phyloP scores from a whole-genome alignment of 2,888 invertebrate species.

The Litoditis marina region DNA sequence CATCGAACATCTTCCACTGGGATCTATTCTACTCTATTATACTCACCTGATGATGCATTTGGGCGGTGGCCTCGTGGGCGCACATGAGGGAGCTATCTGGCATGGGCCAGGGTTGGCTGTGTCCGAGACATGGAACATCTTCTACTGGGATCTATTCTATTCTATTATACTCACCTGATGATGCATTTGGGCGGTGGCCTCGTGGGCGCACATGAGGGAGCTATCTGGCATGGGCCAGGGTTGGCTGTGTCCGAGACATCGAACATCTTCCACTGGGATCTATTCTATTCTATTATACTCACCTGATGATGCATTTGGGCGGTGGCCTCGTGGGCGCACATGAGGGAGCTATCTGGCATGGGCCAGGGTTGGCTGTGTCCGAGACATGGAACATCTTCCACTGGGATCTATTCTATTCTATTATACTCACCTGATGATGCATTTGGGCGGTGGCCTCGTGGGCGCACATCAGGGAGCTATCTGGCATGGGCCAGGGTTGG shows the following conservation, averaged over 20 bases:
- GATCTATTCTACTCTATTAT: no score
- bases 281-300: no score
- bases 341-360: slow-evolving; percentile 66
- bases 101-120: slow-evolving; percentile 68
- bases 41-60: slow-evolving; percentile 52
- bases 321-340: slow-evolving; percentile 67
- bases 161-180: no score
- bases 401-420: no score
- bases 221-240: slow-evolving; percentile 68
- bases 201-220: slow-evolving; percentile 67
- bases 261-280: no score
- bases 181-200: slow-evolving; percentile 63
- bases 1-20: no score
- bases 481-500: slow-evolving; percentile 69
- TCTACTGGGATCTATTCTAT: no score
- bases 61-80: slow-evolving; percentile 65
- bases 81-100: slow-evolving; percentile 67
- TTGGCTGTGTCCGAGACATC: slow-evolving; percentile 66
- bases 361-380: slow-evolving; percentile 68
- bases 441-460: slow-evolving; percentile 64
- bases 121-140: slow-evolving; percentile 65
- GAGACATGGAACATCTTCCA: no score
- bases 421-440: slow-evolving; percentile 45
- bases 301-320: slow-evolving; percentile 59
- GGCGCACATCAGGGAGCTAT: slow-evolving; percentile 67